Evolutionary conservation across 2,888 invertebrate species (phyloP), one percentile per base, ranked within the genome.

Genomic region (Diabrotica balteata): DNA sequence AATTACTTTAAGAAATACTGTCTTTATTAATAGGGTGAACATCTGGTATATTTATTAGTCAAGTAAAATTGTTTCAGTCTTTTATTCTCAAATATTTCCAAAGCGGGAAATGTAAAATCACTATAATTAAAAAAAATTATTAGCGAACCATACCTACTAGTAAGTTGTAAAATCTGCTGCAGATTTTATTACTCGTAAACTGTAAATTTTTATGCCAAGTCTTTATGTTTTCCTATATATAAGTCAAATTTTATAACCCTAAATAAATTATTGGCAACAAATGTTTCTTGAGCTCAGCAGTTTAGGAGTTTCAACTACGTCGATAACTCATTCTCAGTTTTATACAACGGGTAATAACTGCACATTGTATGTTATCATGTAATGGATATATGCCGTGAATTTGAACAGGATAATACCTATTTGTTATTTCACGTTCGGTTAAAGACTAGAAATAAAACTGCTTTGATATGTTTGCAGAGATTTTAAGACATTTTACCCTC

Each of bases 211-310:
- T 62, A 62, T 62, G 62, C 46, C 52, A 17, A 44, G 53, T 54
- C 62, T 62, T 62, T 54, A 62, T 63, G 50, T 63, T 55, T 49
- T 43, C 55, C 55, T 55, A 53, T 57, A 44, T 63, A 63, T 55
- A 49, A 63, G 63, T 63, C 63, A 63, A 63, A 63, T 55, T 63
- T 63, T 63, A 63, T 63, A 55, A 54, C 63, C 63, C 55, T 63
- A 63, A 63, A 63, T 63, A 63, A 63, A 63, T 63, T 62, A 62
- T 62, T 52, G 54, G 62, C 52, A 62, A 62, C 62, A 62, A 62
- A 62, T 62, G 62, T 62, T 63, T 47, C 55, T 45, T 54, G 63
- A 55, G 44, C 47, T 63, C 63, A 63, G 63, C 63, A 63, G 49
- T 63, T 63, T 55, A 55, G 53, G 55, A 54, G 54, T 47, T 62